Base-by-base conservation (phyloP, 2,797 vertebrate genomes). In the Oophaga sylvatica region DNA sequence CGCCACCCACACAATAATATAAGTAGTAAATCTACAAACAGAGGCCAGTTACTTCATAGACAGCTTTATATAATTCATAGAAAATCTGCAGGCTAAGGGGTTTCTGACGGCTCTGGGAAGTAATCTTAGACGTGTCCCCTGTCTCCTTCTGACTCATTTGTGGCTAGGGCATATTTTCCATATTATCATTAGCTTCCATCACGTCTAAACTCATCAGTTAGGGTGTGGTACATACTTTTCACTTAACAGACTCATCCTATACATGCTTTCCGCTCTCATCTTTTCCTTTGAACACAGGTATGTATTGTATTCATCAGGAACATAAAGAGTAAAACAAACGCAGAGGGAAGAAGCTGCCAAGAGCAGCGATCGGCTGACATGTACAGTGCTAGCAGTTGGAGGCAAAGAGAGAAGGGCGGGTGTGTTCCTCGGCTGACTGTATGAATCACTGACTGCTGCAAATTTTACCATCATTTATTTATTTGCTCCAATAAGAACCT, bases 211-310 rank as follows among this genome's bases (percentile, higher is more conserved):
- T 73, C 78, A 88, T 88, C 82, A 68, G 29, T 81, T 19, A 75
- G 87, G 87, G 87, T 88, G 87, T 75, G 87, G 87, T 88, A 81
- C 81, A 83, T 87, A 79, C 59, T 88, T 85, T 85, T 20, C 12
- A 45, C 83, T 77, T 77, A 22, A 68, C 59, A 75, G 78, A 68
- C 48, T 57, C 83, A 29, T 60, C 78, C 60, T 17, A 75, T 78
- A 35, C 73, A 60, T 16, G 53, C 57, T 26, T 71, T 26, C 56
- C 22, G 10, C 20, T n/a, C 19, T 70, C 70, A 57, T 75, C 60
- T 81, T 31, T 26, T 77, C 29, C 31, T 76, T 35, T 57, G 7
- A 45, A 75, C 31, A 76, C 78, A 88, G 77, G 79, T 88, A 59
- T 77, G 20, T 85, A 56, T 29, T 81, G 62, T 81, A 59, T 59